Evolutionary conservation across 2,888 invertebrate species (phyloP).

Genomic region (Malthinus seriepunctatus): DNA sequence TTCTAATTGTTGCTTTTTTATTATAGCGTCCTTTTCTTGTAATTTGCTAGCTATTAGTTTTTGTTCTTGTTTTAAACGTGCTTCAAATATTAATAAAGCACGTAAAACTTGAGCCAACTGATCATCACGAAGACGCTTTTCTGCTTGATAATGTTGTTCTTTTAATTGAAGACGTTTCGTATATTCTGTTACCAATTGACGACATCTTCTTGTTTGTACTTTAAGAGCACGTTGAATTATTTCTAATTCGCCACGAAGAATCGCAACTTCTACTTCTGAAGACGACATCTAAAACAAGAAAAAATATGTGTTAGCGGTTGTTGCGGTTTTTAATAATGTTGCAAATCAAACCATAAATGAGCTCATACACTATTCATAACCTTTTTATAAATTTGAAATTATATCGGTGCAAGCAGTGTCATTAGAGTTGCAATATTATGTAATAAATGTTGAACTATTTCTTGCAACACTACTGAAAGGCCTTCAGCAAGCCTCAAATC

Average conservation of each 20-base stretch:
- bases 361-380: no score
- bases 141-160: conserved; percentile 63
- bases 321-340: no score
- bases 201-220: conserved; percentile 67
- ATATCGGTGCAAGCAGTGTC: no score
- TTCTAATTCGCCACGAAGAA: conserved; percentile 66
- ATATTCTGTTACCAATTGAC: conserved; percentile 69
- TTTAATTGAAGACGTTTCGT: conserved; percentile 63
- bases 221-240: conserved; percentile 69
- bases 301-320: no score
- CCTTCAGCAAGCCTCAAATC: no score
- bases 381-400: no score
- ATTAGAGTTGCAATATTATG: no score
- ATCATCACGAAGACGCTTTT: conserved; percentile 67
- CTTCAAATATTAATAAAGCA: conserved; percentile 72
- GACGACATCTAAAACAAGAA: conserved; percentile 67
- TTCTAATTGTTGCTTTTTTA: conserved; percentile 70
- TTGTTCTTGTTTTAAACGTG: conserved; percentile 73
- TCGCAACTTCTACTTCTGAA: conserved; percentile 62
- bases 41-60: conserved; percentile 70
- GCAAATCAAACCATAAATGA: no score
- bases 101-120: conserved; percentile 72
- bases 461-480: no score
- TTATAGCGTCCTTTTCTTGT: conserved; percentile 72
- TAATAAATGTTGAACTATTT: no score